phyloP scores from a whole-genome alignment of 92 coral and sea anemone genomes.

The Umimayanthus chanpuru region DNA sequence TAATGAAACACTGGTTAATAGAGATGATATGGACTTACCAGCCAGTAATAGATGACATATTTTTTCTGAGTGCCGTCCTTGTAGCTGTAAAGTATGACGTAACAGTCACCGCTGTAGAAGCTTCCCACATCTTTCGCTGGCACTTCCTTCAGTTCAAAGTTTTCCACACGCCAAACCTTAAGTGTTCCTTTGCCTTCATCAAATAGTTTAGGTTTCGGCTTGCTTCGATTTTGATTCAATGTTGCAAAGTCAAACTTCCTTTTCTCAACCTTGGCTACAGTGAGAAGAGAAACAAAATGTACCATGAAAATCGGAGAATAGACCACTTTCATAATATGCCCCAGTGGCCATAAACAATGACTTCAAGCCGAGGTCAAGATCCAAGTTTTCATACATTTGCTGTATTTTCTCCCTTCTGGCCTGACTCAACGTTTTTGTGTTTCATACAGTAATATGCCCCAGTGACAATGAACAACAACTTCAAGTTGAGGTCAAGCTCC shows the following conservation, averaged over 20 bases:
- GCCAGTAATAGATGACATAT: slow-evolving; percentile 83
- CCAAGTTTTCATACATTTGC: too few relatives aligned
- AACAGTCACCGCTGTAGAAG: slow-evolving; percentile 87
- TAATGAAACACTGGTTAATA: too few relatives aligned
- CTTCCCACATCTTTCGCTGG: slow-evolving; percentile 48
- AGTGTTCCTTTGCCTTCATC: slow-evolving; percentile 68
- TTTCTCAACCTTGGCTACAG: slow-evolving; percentile 19
- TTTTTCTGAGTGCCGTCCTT: slow-evolving; percentile 46
- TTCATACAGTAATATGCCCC: too few relatives aligned
- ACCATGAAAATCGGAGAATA: neutral
- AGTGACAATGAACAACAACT: too few relatives aligned
- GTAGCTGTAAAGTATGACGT: slow-evolving; percentile 73
- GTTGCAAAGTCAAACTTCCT: slow-evolving; percentile 67
- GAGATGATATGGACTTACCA: slow-evolving; percentile 57
- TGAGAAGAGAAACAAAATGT: neutral
- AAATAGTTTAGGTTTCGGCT: slow-evolving; percentile 40
- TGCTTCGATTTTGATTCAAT: slow-evolving; percentile 45
- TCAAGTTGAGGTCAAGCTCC: too few relatives aligned
- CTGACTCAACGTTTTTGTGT: too few relatives aligned
- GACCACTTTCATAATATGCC: neutral
- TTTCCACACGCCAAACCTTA: slow-evolving; percentile 55
- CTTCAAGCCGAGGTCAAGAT: too few relatives aligned
- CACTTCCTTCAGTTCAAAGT: slow-evolving; percentile 47
- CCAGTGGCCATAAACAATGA: too few relatives aligned
- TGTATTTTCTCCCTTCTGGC: too few relatives aligned